These are phyloP conservation scores for Psilopogon haemacephalus DNA, from an alignment of 2,113 vertebrate species.

Conservation along the genomic window DNA sequence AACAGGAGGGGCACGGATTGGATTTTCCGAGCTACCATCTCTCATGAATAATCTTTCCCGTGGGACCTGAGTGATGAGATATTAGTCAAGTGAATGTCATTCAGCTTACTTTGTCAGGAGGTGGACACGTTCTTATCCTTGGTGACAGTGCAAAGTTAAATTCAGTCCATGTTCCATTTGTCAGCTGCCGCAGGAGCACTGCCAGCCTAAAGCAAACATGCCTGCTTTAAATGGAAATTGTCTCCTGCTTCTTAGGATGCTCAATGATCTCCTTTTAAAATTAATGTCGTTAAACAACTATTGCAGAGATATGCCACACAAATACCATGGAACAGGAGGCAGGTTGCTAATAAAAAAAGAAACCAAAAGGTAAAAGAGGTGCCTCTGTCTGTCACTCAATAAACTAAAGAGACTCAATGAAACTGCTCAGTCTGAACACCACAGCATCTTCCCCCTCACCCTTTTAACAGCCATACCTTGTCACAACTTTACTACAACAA, in stretches of 20 bases:
- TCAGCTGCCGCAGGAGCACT: background rate
- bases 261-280: background rate
- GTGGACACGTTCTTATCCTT: background rate
- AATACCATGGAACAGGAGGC: background rate
- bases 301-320: background rate
- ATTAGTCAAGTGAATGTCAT: background rate
- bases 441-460: background rate
- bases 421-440: background rate
- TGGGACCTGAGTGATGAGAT: background rate
- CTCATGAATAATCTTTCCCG: background rate
- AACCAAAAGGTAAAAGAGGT: background rate
- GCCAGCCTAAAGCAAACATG: background rate
- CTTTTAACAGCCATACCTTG: background rate
- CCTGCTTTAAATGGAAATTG: background rate
- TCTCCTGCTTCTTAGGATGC: background rate
- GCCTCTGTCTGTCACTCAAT: background rate
- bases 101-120: background rate
- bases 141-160: background rate
- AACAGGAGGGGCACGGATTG: background rate
- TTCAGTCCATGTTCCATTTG: background rate
- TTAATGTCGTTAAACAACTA: background rate
- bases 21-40: background rate
- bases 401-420: background rate
- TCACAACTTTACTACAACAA: background rate
- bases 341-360: background rate